Percentiles rank a stretch among this genome's conserved stretches.
Conservation (phyloP, 92 coral and sea anemone genomes). For the Siderastrea radians region DNA sequence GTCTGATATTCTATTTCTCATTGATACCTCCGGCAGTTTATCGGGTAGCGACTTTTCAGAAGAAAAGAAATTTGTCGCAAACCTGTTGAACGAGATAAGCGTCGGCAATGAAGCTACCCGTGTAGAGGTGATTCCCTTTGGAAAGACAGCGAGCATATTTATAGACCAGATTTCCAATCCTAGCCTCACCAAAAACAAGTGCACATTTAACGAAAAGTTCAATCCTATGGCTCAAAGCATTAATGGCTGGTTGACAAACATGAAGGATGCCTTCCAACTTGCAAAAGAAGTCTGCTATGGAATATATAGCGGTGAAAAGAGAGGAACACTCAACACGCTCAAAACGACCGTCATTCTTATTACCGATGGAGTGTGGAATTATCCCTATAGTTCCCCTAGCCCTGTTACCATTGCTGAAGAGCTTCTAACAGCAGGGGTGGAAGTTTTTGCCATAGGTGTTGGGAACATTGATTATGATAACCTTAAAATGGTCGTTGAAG, state of each 20-base stretch:
- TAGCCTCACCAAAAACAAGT: slow-evolving; percentile 53
- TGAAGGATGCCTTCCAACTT: slow-evolving; percentile 67
- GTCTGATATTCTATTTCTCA: slow-evolving; percentile 79
- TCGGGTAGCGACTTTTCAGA: slow-evolving; percentile 36
- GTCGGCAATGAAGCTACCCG: slow-evolving; percentile 82
- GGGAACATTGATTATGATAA: slow-evolving; percentile 53
- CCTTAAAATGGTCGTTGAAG: slow-evolving; percentile 19
- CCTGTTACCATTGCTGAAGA: slow-evolving; percentile 57
- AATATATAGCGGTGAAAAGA: slow-evolving; percentile 33
- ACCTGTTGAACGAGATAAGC: slow-evolving; percentile 72
- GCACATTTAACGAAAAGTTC: slow-evolving; percentile 79
- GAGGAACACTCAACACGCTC: slow-evolving; percentile 22
- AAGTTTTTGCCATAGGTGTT: slow-evolving; percentile 81
- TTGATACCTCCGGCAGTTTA: slow-evolving; percentile 87
- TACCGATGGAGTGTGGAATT: slow-evolving; percentile 86
- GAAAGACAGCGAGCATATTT: slow-evolving; percentile 30
- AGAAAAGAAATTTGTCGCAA: slow-evolving; percentile 76
- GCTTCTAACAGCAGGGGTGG: slow-evolving; percentile 33
- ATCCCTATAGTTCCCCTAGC: slow-evolving; percentile 28
- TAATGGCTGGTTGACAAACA: slow-evolving; percentile 63
- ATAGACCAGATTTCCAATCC: slow-evolving; percentile 75
- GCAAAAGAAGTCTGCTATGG: slow-evolving; percentile 64
- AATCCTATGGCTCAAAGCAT: slow-evolving; percentile 15
- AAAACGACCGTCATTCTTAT: slow-evolving; percentile 76
- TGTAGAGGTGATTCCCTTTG: slow-evolving; percentile 85